Evolutionary conservation across 2,113 vertebrate genomes (phyloP), one percentile per base, ranked within the genome.

Genomic region (Xenus cinereus): DNA sequence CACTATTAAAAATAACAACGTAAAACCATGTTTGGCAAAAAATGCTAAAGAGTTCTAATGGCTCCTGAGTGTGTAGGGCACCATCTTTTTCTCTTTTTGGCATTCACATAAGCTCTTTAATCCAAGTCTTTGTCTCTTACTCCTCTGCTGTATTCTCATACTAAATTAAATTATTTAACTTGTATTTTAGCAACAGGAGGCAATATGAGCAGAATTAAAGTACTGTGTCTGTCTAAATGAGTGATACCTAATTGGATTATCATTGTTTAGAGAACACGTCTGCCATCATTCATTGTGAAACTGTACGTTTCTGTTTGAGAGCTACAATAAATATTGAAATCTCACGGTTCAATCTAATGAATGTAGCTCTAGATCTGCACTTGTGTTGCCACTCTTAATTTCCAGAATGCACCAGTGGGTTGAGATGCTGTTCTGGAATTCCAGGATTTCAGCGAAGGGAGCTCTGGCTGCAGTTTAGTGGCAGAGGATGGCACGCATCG

Each of bases 21-120:
- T 95, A 69, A 87, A 73, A 35, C 89, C 79, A 91, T 94, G 79
- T 93, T 92, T 95, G 91, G 86, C 73, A 59, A 92, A 92, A 93
- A 81, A 68, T 68, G n/a, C n/a, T 72, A 5, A 72, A 33, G 35
- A 21, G 6, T 93, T 95, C 56, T 81, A n/a, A 14, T 94, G 88
- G 60, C 59, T 87, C 71, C 63, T 59, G 83, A 66, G 57, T 43
- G 7, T 87, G 66, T 12, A 66, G 19, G 67, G 89, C 87, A 32
- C 33, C 1, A 7, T 33, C 13, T 67, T 53, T 33, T 56, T 51
- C 10, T 54, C 37, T 57, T 84, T 50, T 78, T 95, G 93, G 95
- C 86, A 56, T 39, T 90, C 39, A 16, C 18, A 8, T 19, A 50
- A 75, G 62, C 56, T 95, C 90, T 64, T 54, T 23, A 85, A 84